These are phyloP conservation scores for Tupaia tana DNA, from an alignment of 2,113 vertebrate genomes.

Conservation along the genomic window DNA sequence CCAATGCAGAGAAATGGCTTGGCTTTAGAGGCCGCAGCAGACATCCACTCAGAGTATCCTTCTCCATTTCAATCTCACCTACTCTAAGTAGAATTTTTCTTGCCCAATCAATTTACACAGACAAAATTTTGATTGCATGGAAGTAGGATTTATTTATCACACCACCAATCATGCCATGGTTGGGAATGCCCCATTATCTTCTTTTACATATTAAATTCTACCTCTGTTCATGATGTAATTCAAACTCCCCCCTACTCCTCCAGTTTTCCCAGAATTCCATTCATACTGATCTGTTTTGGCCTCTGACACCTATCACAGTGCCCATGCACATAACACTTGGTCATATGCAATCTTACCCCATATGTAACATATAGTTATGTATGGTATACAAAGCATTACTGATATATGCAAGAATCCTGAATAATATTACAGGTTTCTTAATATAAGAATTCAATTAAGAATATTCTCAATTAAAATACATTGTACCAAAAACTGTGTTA, in stretches of 20 bases:
- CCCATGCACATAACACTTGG: background rate
- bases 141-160: background rate
- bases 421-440: background rate
- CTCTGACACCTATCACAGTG: background rate
- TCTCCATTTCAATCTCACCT: background rate
- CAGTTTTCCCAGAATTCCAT: background rate
- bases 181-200: background rate
- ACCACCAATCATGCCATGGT: background rate
- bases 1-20: background rate
- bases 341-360: background rate
- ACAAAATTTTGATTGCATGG: background rate
- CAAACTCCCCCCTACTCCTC: background rate
- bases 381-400: background rate
- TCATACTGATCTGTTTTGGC: background rate
- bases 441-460: background rate
- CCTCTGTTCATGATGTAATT: background rate
- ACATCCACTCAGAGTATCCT: fast-evolving
- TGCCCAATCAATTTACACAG: background rate
- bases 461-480: background rate
- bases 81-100: background rate
- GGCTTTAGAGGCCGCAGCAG: background rate
- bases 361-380: background rate
- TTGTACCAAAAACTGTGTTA: background rate
- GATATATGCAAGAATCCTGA: background rate
- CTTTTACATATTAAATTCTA: background rate